phyloP scores from a whole-genome alignment of 2,797 vertebrate genomes.

The Calcarius lapponicus region DNA sequence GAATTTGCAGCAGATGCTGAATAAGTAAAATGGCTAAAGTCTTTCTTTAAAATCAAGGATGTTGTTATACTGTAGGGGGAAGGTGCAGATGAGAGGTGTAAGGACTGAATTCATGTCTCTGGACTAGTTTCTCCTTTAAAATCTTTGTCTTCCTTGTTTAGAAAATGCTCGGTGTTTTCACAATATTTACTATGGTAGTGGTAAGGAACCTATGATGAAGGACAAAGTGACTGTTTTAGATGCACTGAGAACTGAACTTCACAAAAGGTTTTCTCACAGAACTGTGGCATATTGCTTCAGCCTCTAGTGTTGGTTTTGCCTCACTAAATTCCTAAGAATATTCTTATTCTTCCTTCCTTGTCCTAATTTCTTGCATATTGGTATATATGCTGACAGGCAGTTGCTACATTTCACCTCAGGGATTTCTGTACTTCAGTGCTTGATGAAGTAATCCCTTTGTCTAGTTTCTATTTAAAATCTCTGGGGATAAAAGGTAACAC shows the following conservation, averaged over 20 bases:
- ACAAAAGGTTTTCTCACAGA: neutral
- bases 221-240: neutral
- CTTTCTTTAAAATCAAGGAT: neutral
- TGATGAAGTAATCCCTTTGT: constrained; percentile 16
- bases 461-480: neutral
- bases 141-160: neutral
- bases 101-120: neutral
- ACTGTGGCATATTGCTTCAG: neutral
- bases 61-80: neutral
- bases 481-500: neutral
- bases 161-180: neutral
- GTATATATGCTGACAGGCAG: neutral
- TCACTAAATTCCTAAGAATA: neutral
- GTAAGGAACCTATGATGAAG: neutral
- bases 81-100: neutral
- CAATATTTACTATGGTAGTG: neutral
- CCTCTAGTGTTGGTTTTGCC: neutral
- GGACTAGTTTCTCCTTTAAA: neutral
- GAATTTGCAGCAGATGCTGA: neutral
- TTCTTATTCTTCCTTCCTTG: neutral
- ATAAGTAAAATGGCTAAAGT: neutral
- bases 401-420: constrained; percentile 8
- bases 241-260: neutral
- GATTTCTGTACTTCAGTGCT: neutral
- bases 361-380: neutral